A percentile compares a stretch with the other conserved stretches of the same genome.
phyloP scores from a whole-genome alignment of 2,113 vertebrate species.

The Nipponia nippon region DNA sequence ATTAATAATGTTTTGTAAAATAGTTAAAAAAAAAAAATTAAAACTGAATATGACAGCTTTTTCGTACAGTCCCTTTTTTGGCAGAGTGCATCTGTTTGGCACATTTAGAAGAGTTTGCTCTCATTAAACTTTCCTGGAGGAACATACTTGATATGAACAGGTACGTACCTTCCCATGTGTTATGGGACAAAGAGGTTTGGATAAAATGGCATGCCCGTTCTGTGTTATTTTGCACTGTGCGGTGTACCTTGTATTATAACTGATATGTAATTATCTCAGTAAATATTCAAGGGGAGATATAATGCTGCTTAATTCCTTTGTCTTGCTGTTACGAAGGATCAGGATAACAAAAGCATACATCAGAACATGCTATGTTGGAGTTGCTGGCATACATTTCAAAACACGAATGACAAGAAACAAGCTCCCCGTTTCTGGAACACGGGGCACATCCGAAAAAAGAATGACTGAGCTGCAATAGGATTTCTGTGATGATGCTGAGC shows the following conservation, averaged over 20 bases:
- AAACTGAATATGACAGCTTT: background rate
- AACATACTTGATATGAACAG: background rate
- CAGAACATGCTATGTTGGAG: background rate
- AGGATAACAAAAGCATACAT: background rate
- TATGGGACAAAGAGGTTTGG: background rate
- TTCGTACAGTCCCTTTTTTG: too few species aligned
- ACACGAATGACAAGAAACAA: background rate
- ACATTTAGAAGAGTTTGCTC: background rate
- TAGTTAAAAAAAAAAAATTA: background rate
- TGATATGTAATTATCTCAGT: background rate
- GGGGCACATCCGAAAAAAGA: background rate
- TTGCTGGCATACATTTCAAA: background rate
- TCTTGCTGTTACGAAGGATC: background rate
- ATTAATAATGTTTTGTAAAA: background rate
- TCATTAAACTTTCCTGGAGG: background rate
- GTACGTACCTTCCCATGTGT: background rate
- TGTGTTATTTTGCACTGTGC: background rate
- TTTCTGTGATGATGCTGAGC: background rate
- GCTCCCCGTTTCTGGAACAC: background rate
- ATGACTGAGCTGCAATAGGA: background rate
- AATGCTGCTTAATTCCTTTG: background rate
- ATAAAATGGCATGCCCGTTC: rapidly evolving
- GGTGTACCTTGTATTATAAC: background rate
- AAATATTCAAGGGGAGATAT: background rate
- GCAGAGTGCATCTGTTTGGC: background rate